Evolutionary conservation across 2,888 invertebrate genomes (phyloP).

Genomic region (Pheosia tremula): DNA sequence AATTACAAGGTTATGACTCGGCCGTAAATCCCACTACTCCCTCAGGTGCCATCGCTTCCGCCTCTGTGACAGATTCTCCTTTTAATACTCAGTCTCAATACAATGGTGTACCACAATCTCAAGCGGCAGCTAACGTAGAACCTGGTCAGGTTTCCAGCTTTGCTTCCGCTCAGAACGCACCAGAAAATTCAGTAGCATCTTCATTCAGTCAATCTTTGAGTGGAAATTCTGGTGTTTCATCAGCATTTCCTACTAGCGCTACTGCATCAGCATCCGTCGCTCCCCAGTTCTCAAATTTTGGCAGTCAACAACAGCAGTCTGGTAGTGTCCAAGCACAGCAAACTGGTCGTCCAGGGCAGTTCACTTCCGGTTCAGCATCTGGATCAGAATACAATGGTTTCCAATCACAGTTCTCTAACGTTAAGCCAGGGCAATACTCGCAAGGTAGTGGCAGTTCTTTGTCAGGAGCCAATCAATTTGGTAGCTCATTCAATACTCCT

Average conservation of each 20-base stretch:
- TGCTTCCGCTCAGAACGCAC: slow-evolving; percentile 1
- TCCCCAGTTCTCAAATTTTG: slow-evolving; percentile 10
- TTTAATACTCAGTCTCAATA: neutral
- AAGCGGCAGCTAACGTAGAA: neutral
- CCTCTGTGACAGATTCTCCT: neutral
- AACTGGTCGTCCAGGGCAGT: neutral
- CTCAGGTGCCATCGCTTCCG: neutral
- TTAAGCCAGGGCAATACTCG: neutral
- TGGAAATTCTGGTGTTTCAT: slow-evolving; percentile 37
- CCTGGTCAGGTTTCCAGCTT: neutral
- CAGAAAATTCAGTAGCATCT: neutral
- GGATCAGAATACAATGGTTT: neutral
- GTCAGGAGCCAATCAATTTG: neutral
- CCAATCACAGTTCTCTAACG: slow-evolving; percentile 1
- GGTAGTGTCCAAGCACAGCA: neutral
- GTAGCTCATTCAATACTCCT: neutral
- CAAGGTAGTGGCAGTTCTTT: neutral
- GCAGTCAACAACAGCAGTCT: neutral
- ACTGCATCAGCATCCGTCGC: slow-evolving; percentile 16
- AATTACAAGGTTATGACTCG: neutral
- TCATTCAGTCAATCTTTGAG: slow-evolving; percentile 19
- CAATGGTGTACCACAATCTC: neutral
- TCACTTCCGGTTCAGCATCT: neutral
- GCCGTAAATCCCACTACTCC: neutral
- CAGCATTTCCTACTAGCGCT: slow-evolving; percentile 14